phyloP scores from a whole-genome alignment of 2,888 invertebrate species.

The Perizoma flavofasciatum region DNA sequence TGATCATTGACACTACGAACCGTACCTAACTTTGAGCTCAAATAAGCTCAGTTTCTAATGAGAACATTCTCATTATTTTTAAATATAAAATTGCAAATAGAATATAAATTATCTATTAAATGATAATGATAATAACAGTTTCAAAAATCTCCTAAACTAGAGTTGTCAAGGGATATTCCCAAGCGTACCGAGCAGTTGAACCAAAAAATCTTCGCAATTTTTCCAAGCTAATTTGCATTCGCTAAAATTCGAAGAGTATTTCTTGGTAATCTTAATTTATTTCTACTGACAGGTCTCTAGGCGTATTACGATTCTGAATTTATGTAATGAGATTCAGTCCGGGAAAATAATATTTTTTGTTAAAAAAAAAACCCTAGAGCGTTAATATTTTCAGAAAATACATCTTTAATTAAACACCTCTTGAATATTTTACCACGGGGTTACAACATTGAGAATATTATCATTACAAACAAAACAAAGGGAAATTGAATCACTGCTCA shows the following conservation, averaged over 20 bases:
- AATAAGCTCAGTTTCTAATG: no score
- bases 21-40: no score
- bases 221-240: constrained; percentile 35
- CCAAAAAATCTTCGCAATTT: constrained; percentile 33
- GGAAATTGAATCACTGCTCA: constrained; percentile 31
- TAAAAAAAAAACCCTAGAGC: constrained; percentile 11
- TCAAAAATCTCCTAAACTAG: constrained; percentile 14
- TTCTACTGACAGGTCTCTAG: constrained; percentile 38
- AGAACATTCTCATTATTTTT: no score
- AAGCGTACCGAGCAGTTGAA: constrained; percentile 27
- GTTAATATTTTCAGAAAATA: constrained; percentile 7
- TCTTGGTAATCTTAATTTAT: constrained; percentile 38
- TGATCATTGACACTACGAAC: no score
- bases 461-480: constrained; percentile 17
- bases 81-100: no score
- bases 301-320: constrained; percentile 37
- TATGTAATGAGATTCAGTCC: constrained; percentile 30
- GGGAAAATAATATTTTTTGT: constrained; percentile 24
- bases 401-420: not conserved
- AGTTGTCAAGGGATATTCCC: constrained; percentile 33
- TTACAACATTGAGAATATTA: not conserved
- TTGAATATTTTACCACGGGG: constrained; percentile 8
- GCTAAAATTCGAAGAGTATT: constrained; percentile 34
- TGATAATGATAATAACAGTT: not conserved
- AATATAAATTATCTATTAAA: not conserved